Conservation (phyloP, 2,113 vertebrate species). For the Halichoerus grypus region DNA sequence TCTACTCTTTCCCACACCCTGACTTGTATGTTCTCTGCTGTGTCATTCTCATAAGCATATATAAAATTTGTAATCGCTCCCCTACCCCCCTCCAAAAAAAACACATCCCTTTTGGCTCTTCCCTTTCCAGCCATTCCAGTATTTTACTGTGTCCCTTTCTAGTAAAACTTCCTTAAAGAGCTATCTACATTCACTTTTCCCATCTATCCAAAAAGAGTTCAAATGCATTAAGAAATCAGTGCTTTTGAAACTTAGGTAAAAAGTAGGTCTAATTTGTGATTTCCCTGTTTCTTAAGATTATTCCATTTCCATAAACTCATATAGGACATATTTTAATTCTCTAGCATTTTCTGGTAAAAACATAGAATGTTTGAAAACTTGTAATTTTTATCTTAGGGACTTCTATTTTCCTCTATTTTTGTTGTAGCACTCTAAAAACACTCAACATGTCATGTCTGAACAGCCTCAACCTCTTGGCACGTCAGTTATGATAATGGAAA, state of each 20-base stretch:
- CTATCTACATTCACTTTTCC: neutral
- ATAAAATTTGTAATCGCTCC: neutral
- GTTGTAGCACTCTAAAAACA: neutral
- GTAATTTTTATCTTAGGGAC: neutral
- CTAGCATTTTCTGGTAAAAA: neutral
- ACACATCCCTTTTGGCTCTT: neutral
- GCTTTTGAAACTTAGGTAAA: neutral
- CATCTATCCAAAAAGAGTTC: neutral
- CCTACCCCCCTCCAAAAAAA: neutral
- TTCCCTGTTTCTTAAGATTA: neutral
- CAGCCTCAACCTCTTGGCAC: neutral
- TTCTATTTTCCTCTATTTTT: neutral
- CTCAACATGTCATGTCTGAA: neutral
- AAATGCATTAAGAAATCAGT: neutral
- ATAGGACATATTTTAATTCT: neutral
- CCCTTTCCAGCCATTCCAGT: neutral
- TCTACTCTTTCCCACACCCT: neutral
- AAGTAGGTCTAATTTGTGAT: neutral
- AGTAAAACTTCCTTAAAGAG: neutral
- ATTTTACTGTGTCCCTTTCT: neutral
- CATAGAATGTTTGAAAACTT: neutral
- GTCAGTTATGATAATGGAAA: neutral
- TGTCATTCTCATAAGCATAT: neutral
- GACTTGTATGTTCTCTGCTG: neutral
- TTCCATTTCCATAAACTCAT: neutral